phyloP scores from a whole-genome alignment of 2,888 invertebrate genomes.

The Eupithecia subfuscata region DNA sequence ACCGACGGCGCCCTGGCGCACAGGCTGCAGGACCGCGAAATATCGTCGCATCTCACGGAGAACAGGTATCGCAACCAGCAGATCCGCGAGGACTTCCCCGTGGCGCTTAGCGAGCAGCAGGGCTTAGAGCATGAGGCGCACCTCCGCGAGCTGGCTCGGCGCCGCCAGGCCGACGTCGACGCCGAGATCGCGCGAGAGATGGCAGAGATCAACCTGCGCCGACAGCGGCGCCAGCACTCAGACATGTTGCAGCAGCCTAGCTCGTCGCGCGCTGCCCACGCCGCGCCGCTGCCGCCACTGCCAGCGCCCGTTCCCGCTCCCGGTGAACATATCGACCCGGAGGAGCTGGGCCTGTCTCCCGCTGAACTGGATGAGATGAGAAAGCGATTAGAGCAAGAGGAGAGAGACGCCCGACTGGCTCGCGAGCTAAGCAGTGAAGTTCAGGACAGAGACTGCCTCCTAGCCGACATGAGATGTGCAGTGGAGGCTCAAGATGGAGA shows the following conservation, averaged over 20 bases:
- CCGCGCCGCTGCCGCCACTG: slow-evolving; percentile 47
- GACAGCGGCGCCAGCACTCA: slow-evolving; percentile 65
- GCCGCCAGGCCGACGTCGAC: slow-evolving; percentile 76
- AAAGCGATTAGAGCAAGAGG: slow-evolving; percentile 74
- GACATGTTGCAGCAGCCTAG: slow-evolving; percentile 67
- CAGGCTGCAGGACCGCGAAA: slow-evolving; percentile 78
- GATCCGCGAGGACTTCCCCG: slow-evolving; percentile 79
- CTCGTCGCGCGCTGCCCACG: slow-evolving; percentile 63
- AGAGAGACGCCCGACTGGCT: slow-evolving; percentile 73
- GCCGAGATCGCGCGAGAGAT: slow-evolving; percentile 78
- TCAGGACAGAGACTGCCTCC: slow-evolving; percentile 68
- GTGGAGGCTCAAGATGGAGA: slow-evolving; percentile 81
- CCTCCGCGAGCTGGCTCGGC: slow-evolving; percentile 66
- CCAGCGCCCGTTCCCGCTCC: slow-evolving; percentile 33
- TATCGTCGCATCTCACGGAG: slow-evolving; percentile 77
- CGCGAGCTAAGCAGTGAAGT: slow-evolving; percentile 70
- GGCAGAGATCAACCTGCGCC: slow-evolving; percentile 76
- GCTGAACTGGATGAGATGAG: slow-evolving; percentile 73
- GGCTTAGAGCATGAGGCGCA: slow-evolving; percentile 74
- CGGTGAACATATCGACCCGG: slow-evolving; percentile 60
- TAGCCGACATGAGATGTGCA: slow-evolving; percentile 78
- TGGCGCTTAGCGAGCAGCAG: slow-evolving; percentile 75
- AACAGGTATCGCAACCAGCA: slow-evolving; percentile 79
- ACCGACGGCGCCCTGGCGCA: slow-evolving; percentile 79
- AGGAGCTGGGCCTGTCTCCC: slow-evolving; percentile 73